These are phyloP conservation scores for Macaria liturata DNA, from an alignment of 2,888 invertebrate species.

Conservation along the genomic window DNA sequence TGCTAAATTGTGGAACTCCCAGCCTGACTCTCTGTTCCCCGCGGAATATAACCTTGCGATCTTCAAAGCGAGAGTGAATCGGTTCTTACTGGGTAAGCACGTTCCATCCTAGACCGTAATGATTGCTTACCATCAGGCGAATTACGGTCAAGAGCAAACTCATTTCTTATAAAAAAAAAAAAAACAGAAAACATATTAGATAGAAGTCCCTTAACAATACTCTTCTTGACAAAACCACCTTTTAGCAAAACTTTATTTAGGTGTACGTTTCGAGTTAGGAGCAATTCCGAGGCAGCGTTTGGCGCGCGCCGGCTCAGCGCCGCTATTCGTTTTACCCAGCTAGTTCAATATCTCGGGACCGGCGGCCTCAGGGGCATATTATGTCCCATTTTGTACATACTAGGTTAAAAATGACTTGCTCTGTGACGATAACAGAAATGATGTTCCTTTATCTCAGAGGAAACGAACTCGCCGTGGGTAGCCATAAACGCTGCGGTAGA, in stretches of 20 bases:
- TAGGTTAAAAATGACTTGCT: conserved; percentile 65
- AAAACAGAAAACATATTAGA: conserved; percentile 1
- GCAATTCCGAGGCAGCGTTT: conserved; percentile 46
- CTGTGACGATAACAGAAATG: conserved; percentile 67
- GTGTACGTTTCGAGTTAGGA: conserved; percentile 28
- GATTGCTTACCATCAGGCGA: too few species aligned
- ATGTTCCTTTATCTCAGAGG: conserved; percentile 56
- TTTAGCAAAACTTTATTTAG: conserved; percentile 32
- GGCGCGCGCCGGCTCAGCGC: conserved; percentile 43
- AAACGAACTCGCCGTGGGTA: conserved; percentile 52
- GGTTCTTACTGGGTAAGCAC: too few species aligned
- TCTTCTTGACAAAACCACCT: conserved; percentile 13
- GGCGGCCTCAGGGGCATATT: conserved; percentile 55
- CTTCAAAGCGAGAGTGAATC: too few species aligned
- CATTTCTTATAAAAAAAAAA: too few species aligned
- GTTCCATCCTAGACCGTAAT: too few species aligned
- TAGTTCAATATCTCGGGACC: conserved; percentile 64
- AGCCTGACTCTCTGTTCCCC: too few species aligned
- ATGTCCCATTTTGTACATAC: conserved; percentile 64
- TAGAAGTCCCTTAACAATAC: background rate
- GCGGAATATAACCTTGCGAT: too few species aligned
- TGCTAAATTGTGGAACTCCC: too few species aligned
- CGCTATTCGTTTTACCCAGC: conserved; percentile 54
- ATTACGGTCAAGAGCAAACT: too few species aligned
- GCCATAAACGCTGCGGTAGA: conserved; percentile 28